A percentile compares a stretch with the other conserved stretches of the same genome.
phyloP scores from a whole-genome alignment of 2,888 invertebrate genomes.

The Troides aeacus region DNA sequence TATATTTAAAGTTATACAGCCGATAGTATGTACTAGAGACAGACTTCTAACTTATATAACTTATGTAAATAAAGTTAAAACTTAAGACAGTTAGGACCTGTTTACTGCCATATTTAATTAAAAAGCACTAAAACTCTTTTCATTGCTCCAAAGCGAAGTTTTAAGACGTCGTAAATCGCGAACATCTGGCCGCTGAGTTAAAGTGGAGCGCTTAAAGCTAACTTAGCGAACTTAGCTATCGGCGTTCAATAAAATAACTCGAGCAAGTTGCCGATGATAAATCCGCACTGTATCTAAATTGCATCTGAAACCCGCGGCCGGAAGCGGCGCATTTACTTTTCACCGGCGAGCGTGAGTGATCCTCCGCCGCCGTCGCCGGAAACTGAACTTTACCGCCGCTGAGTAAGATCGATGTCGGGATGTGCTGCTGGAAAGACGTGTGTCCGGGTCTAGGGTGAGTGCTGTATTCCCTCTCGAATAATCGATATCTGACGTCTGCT shows the following conservation, averaged over 20 bases:
- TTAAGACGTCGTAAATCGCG: slow-evolving; percentile 20
- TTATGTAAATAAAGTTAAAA: not conserved
- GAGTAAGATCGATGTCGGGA: slow-evolving; percentile 50
- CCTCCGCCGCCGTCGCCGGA: slow-evolving; percentile 44
- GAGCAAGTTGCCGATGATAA: slow-evolving; percentile 32
- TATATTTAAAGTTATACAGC: too few relatives aligned
- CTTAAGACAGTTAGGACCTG: not conserved
- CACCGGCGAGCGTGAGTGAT: slow-evolving; percentile 59
- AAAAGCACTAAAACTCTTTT: slow-evolving; percentile 13
- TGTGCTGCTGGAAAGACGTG: slow-evolving; percentile 53
- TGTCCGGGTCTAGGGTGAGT: slow-evolving; percentile 60
- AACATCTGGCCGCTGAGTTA: slow-evolving; percentile 18
- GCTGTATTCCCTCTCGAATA: slow-evolving; percentile 74
- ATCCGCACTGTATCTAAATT: slow-evolving; percentile 40
- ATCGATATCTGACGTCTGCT: slow-evolving; percentile 80
- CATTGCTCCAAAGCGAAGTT: slow-evolving; percentile 14
- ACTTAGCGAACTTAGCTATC: slow-evolving; percentile 27
- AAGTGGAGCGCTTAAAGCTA: slow-evolving; percentile 24
- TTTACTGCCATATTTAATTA: slow-evolving; percentile 8
- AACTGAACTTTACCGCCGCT: slow-evolving; percentile 43
- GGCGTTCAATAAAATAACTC: slow-evolving; percentile 30
- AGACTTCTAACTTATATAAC: too few relatives aligned
- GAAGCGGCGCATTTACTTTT: slow-evolving; percentile 42
- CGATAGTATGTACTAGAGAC: too few relatives aligned
- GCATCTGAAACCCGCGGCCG: slow-evolving; percentile 59